Percentiles rank a stretch among this genome's conserved stretches.
Evolutionary conservation across 1,140 invertebrate genomes (phyloP).

Genomic region (Ptiloglossa arizonensis): DNA sequence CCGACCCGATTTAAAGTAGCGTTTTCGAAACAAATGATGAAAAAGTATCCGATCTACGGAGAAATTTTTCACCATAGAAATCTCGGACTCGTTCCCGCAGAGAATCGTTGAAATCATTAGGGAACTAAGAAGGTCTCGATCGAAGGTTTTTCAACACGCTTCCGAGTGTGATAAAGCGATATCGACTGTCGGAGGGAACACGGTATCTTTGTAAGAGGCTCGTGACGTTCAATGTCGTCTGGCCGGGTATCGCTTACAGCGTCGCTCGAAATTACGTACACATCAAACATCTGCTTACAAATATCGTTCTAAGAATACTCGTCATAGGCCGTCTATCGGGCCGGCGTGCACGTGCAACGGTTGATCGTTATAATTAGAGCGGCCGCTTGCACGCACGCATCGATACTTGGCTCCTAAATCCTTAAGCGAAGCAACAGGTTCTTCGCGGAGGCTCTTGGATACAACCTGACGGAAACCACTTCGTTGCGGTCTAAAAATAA

Average conservation of each 20-base stretch:
- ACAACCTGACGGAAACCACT: constrained; percentile 20
- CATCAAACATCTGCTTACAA: neutral
- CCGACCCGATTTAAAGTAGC: no score
- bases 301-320: constrained; percentile 33
- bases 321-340: constrained; percentile 3
- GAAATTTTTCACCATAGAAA: no score
- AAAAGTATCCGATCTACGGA: no score
- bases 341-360: neutral
- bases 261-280: neutral
- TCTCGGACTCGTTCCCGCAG: no score
- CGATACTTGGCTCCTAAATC: constrained; percentile 19
- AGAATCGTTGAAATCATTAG: no score
- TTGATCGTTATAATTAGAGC: constrained; percentile 43
- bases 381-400: constrained; percentile 1
- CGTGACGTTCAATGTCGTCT: neutral
- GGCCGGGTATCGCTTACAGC: neutral
- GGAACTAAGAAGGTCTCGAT: no score
- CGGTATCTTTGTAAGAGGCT: neutral
- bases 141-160: no score
- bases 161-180: no score
- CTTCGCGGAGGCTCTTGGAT: constrained; percentile 26
- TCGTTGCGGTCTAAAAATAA: constrained; percentile 45
- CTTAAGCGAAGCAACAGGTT: constrained; percentile 55
- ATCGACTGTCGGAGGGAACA: no score
- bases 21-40: no score